Base-by-base conservation (phyloP, 2,797 vertebrate genomes). In the Sphenopsis melanotis region DNA sequence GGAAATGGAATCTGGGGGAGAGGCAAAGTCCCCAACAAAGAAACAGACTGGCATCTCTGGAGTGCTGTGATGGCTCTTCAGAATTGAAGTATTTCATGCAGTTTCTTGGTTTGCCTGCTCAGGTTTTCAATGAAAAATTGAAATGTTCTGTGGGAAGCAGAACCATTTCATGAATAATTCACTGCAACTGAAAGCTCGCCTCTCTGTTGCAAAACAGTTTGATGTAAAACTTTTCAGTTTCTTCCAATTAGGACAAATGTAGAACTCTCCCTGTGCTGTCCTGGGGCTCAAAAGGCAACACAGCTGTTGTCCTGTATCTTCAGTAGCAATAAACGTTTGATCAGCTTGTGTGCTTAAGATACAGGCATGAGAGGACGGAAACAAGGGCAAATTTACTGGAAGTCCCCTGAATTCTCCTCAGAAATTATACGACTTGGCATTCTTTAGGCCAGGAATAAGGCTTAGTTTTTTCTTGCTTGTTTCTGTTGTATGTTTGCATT, bases 91-190 rank as follows among this genome's bases (percentile, higher is more conserved):
- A 83, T 76, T 93, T 86, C 1, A 60, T 50, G 12, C 47, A 55
- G 53, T 75, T 87, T 85, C 59, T 87, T 83, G 57, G 57, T 69
- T 93, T 94, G 19, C 10, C 29, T 86, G 55, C 30, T 76, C 18
- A 44, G 57, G 41, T 78, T 94, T 93, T 86, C 47, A 42, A 69
- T 79, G 63, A 94, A 95, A 94, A 92, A 78, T 76, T 88, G 69
- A 94, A 93, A 63, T 30, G 24, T 91, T 76, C 76, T 78, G 8
- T 61, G 41, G 55, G 81, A 95, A 92, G 57, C 50, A 85, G 71
- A 93, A 74, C 12, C 29, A 59, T 88, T 83, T 79, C 17, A 94
- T 95, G 74, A 91, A 95, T 95, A 95, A 90, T 88, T 90, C 36
- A 91, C 80, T 72, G 59, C 52, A 70, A 70, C 47, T 87, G 88